phyloP scores from a whole-genome alignment of 2,113 vertebrate species.

The Glareola pratincola region DNA sequence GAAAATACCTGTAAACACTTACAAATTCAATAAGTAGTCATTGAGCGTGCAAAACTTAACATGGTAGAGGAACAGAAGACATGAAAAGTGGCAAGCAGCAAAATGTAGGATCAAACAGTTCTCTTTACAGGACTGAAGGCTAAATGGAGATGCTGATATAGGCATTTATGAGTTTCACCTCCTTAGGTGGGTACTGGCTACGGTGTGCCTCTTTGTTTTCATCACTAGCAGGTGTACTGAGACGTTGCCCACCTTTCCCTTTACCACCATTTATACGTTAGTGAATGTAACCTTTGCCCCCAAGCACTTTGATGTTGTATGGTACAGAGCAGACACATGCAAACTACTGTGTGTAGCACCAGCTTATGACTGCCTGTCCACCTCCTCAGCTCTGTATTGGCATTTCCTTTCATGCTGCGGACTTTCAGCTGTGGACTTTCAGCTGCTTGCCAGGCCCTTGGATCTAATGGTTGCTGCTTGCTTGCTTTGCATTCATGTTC shows the following conservation, averaged over 20 bases:
- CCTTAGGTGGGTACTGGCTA: not conserved
- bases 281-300: not conserved
- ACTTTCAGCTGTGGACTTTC: not conserved
- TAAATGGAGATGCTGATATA: not conserved
- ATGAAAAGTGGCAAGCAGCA: not conserved
- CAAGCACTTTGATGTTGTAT: accelerated
- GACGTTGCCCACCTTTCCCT: not conserved
- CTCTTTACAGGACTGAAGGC: not conserved
- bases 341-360: not conserved
- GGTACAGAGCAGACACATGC: not conserved
- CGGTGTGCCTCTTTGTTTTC: not conserved
- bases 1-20: not conserved
- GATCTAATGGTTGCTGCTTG: not conserved
- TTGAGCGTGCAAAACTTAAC: not conserved
- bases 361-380: not conserved
- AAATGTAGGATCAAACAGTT: not conserved
- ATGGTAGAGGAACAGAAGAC: not conserved
- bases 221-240: not conserved
- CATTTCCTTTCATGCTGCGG: not conserved
- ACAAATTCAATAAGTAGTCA: not conserved
- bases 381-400: not conserved
- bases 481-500: not conserved
- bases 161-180: not conserved
- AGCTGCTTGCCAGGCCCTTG: not conserved
- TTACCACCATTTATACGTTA: accelerated